Evolutionary conservation across 2,113 vertebrate species (phyloP).

Genomic region (Centrocercus urophasianus): DNA sequence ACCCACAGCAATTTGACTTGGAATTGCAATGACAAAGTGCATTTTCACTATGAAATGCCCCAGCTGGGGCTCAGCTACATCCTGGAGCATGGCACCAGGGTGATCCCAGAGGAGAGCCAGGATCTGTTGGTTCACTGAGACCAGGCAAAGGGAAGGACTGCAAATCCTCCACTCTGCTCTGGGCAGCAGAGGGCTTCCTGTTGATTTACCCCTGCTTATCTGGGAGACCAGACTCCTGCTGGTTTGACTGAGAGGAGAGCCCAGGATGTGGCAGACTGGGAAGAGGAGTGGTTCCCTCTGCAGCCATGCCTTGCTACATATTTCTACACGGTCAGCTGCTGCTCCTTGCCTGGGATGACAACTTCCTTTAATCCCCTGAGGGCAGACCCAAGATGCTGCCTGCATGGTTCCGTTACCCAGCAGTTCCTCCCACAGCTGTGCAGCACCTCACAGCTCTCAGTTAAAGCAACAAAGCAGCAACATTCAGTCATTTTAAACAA

Average conservation of each 20-base stretch:
- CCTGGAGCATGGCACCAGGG: fast-evolving
- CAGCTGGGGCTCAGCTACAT: background rate
- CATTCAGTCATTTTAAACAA: no score
- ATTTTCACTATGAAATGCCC: background rate
- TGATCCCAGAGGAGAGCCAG: background rate
- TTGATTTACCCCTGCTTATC: background rate
- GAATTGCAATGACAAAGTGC: background rate
- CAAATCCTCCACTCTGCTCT: background rate
- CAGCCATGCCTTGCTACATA: no score
- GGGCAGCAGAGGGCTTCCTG: background rate
- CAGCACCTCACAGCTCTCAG: fast-evolving
- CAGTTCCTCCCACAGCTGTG: background rate
- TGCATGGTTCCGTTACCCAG: background rate
- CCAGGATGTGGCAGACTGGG: background rate
- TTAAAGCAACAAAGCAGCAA: background rate
- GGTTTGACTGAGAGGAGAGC: background rate
- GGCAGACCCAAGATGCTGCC: background rate
- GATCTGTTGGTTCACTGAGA: background rate
- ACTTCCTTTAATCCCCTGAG: background rate
- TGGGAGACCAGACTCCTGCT: fast-evolving
- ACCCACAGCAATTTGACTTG: background rate
- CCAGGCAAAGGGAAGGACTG: fast-evolving
- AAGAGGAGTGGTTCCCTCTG: fast-evolving
- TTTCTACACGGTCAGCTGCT: background rate
- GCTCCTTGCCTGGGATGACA: background rate